Evolutionary conservation across 92 coral and sea anemone species (phyloP), one percentile per base, ranked within the genome.

Genomic region (Epizoanthus ramosus): DNA sequence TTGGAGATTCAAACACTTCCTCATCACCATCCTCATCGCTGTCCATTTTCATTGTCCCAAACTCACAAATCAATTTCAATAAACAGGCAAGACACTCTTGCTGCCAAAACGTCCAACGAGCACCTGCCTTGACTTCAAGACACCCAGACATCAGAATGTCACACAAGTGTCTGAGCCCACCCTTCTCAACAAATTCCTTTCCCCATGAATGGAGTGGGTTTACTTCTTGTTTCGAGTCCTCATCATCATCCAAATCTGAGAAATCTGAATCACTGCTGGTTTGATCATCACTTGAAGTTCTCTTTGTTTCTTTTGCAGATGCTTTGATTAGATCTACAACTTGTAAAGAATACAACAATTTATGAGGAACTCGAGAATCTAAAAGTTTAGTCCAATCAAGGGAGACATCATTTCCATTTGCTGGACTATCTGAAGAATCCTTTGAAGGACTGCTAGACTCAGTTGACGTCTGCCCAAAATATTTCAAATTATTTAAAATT

Each of bases 71-170:
- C 24, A 94, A 90, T 88, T 96, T 94, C 73, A 96, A 69, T 61
- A 94, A 61, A 65, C 88, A 94, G 0, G 98, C 99, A 35, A 96
- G 87, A 63, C 99, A 96, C 70, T 96, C 99, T 70, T 96, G 98
- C 54, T 92, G 98, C 91, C 98, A 96, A 73, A 93, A 98, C 13
- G 99, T 96, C 99, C 99, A 96, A 6, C 90, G 67, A 33, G 84
- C n/a, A 68, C 85, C 81, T 12, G 71, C 90, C 75, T 85, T 74
- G 79, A 84, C 87, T 71, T 94, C 98, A 74, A 96, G 86, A 63
- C 88, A 93, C 16, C 99, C 98, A 45, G 94, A 90, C 88, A 96
- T 92, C 14, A 96, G 87, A 18, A 91, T 91, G n/a, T 76, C 73
- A 67, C 86, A 91, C 64, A 96, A 85, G 81, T 96, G 99, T 45